phyloP scores from a whole-genome alignment of 1,140 invertebrate genomes.

The Carposina sasakii region DNA sequence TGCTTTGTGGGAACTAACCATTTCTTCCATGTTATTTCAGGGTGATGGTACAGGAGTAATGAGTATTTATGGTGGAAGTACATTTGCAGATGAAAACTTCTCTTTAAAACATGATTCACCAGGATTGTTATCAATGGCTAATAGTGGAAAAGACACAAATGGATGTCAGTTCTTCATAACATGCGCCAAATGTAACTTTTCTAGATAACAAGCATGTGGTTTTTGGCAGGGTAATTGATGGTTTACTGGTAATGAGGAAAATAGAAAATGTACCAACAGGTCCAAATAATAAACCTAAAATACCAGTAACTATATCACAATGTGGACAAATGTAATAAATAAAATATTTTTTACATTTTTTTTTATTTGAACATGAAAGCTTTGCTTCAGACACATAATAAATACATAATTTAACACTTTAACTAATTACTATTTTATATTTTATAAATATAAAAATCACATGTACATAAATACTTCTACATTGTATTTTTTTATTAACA shows the following conservation, averaged over 20 bases:
- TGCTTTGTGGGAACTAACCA: not conserved
- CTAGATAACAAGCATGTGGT: constrained; percentile 99
- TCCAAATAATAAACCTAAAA: constrained; percentile 99
- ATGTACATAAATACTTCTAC: constrained; percentile 34
- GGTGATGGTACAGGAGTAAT: constrained; percentile 98
- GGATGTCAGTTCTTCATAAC: constrained; percentile 98
- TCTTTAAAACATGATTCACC: constrained; percentile 93
- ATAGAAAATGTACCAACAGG: constrained; percentile 99
- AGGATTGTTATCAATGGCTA: constrained; percentile 98
- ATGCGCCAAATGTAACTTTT: constrained; percentile 93
- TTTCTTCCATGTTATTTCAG: constrained; percentile 70
- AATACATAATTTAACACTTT: too few relatives aligned
- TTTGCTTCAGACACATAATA: too few relatives aligned
- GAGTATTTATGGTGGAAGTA: constrained; percentile 95
- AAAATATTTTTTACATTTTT: constrained; percentile 3
- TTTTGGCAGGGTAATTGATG: constrained; percentile 98
- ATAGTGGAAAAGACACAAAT: constrained; percentile 98
- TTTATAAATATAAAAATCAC: constrained; percentile 30
- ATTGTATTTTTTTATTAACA: too few relatives aligned
- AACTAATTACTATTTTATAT: constrained; percentile 17
- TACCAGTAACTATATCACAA: constrained; percentile 95
- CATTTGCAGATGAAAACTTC: constrained; percentile 99
- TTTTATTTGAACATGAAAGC: constrained; percentile 15
- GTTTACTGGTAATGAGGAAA: constrained; percentile 96
- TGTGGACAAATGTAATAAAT: constrained; percentile 95